Conservation (phyloP, 2,797 vertebrate genomes). For the Scleropages formosus region DNA sequence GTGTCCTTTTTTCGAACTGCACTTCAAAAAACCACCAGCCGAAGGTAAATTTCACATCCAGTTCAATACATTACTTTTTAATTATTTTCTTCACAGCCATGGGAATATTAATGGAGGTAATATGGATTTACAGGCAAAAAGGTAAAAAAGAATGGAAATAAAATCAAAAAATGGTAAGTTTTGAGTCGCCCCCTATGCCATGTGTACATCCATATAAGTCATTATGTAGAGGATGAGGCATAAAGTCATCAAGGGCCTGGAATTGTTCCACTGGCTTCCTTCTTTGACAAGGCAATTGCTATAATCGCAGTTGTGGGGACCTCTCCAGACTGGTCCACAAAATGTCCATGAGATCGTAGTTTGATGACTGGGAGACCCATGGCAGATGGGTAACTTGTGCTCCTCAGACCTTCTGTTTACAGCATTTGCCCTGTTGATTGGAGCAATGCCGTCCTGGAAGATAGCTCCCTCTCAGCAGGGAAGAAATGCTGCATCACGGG, state of each 20-base stretch:
- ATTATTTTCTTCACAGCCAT: neutral
- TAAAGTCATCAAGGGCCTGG: neutral
- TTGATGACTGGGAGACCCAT: constrained; percentile 1
- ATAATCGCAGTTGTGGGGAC: neutral
- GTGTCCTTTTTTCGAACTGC: neutral
- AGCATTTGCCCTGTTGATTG: constrained; percentile 17
- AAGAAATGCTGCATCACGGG: constrained; percentile 13
- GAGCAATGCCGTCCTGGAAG: constrained; percentile 20
- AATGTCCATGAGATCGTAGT: neutral
- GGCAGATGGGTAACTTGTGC: neutral
- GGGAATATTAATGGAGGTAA: neutral
- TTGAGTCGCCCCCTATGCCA: neutral
- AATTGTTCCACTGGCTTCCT: neutral
- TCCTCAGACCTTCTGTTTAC: constrained; percentile 14
- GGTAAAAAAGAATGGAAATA: neutral
- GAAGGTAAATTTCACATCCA: neutral
- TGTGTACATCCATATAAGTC: neutral
- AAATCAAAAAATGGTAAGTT: constrained; percentile 10
- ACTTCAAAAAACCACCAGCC: neutral
- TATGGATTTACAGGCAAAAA: neutral
- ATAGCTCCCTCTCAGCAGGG: constrained; percentile 21
- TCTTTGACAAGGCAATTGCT: constrained; percentile 9
- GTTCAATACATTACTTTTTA: neutral
- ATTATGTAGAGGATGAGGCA: neutral
- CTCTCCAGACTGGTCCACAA: neutral